phyloP scores from a whole-genome alignment of 1,140 invertebrate species.

The Drosophila kurseongensis region DNA sequence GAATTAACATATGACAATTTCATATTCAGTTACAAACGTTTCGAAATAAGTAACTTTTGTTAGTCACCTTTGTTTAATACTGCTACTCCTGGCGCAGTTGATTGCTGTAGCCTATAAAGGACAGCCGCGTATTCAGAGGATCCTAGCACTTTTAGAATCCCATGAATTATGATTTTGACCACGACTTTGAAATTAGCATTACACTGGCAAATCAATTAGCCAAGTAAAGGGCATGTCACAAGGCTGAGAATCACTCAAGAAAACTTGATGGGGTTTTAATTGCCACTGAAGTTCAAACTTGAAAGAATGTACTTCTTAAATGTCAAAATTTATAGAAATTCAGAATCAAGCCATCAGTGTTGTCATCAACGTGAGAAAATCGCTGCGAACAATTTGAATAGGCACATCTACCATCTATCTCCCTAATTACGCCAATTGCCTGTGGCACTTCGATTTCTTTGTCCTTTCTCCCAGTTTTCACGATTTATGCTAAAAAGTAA shows the following conservation, averaged over 20 bases:
- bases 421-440: constrained; percentile 75
- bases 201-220: constrained; percentile 63
- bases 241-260: constrained; percentile 6
- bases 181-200: constrained; percentile 57
- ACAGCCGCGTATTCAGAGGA: constrained; percentile 5
- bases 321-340: no score
- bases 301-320: no score
- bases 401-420: constrained; percentile 36
- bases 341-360: background rate
- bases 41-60: constrained; percentile 62
- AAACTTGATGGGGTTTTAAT: constrained; percentile 59
- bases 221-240: background rate
- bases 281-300: constrained; percentile 4
- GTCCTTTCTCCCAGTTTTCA: constrained; percentile 36
- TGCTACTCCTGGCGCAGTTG: constrained; percentile 22
- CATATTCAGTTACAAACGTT: constrained; percentile 69
- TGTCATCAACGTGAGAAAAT: constrained; percentile 71
- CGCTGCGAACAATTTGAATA: constrained; percentile 10
- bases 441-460: constrained; percentile 53
- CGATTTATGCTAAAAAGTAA: constrained; percentile 78
- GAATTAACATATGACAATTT: constrained; percentile 69
- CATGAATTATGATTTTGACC: constrained; percentile 56
- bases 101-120: constrained; percentile 13
- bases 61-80: constrained; percentile 27
- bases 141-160: constrained; percentile 3